Evolutionary conservation across 2,113 vertebrate genomes (phyloP), one percentile per base, ranked within the genome.

Genomic region (Ginglymostoma cirratum): DNA sequence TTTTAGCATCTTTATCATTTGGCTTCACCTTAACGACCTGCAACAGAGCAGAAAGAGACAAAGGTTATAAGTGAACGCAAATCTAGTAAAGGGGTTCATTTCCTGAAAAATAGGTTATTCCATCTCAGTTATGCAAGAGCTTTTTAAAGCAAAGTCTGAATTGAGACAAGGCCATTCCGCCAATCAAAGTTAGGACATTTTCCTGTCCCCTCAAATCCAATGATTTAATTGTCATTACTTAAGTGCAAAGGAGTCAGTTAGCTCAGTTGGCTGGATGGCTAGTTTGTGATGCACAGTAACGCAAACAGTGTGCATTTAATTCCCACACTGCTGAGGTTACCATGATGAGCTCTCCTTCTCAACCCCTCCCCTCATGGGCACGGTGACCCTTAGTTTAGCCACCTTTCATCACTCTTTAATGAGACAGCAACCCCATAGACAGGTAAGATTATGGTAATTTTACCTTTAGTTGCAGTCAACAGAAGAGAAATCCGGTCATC

Each of bases 11-110:
- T 96, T 98, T 99, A 97, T 99, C 99, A 0, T 99, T 98, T 2
- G 99, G 99, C 95, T 98, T 98, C 96, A 99, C 99, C 96, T 97
- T 98, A 55, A 99, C 98, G 96, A 99, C 99, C 99, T 99, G 96
- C 96, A 2, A 83, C 52, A 12, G 30, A 52, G 19, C 21, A 87
- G 96, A 96, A 55, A 24, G 7, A 67, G 61, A 96, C 0, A 96
- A 6, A n/a, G 52, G 48, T 93, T 55, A 90, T 27, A 90, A 6
- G 42, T 5, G 23, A 48, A 45, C 27, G 1, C 19, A 72, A 0
- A 0, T 10, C 23, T 8, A 10, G 6, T 48, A 48, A 23, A 24
- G 23, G 78, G 78, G 4, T 83, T 42, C 14, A 38, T 42, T n/a
- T 55, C 52, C 27, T 30, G 0, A 55, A 90, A 66, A 23, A 66